Percentiles rank a stretch among this genome's conserved stretches.
Conservation (phyloP, 2,797 vertebrate genomes). For the Enteromius radiatus region DNA sequence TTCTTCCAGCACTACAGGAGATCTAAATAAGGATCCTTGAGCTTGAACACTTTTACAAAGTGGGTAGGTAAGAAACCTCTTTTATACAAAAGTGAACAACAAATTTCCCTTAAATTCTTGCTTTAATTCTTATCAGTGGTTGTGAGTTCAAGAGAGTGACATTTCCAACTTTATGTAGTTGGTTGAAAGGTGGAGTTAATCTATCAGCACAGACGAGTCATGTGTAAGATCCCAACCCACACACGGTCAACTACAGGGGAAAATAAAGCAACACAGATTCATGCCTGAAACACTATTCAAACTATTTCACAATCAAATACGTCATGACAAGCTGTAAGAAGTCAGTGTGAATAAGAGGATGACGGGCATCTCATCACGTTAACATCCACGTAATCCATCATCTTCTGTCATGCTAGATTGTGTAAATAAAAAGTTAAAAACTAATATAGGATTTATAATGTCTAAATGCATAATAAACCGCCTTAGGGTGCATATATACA, state of each 20-base stretch:
- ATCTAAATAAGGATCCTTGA: neutral
- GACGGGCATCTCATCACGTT: neutral
- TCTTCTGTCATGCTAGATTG: neutral
- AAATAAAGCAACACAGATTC: neutral
- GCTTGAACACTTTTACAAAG: neutral
- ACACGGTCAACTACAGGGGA: neutral
- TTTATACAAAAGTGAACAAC: neutral
- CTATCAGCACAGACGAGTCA: neutral
- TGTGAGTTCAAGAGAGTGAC: neutral
- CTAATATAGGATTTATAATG: neutral
- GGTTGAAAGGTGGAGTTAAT: neutral
- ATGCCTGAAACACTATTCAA: neutral
- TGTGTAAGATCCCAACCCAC: neutral
- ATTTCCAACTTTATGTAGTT: conserved; percentile 1
- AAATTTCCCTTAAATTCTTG: neutral
- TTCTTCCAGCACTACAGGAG: neutral
- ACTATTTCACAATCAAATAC: conserved; percentile 18
- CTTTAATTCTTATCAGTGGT: neutral
- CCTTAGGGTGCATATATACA: neutral
- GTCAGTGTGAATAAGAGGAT: neutral
- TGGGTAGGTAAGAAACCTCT: neutral
- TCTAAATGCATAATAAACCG: neutral
- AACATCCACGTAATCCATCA: no score
- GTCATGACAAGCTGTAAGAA: neutral
- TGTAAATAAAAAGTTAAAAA: neutral